Evolutionary conservation across 1,140 invertebrate species (phyloP).

Genomic region (Anastrepha obliqua): DNA sequence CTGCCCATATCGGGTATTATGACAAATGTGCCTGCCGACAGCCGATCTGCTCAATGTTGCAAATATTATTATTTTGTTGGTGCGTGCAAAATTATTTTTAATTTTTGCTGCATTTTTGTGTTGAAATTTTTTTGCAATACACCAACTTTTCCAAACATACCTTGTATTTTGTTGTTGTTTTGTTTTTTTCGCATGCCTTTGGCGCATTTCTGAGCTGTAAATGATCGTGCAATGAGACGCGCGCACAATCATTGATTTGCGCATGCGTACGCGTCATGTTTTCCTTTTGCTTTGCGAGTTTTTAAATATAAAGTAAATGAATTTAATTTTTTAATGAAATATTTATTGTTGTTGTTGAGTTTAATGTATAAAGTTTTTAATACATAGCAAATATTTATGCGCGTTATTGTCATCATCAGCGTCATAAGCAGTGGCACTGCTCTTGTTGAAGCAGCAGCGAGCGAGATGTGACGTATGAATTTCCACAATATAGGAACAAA

Average conservation of each 20-base stretch:
- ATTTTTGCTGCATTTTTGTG: constrained; percentile 57
- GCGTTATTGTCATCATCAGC: background rate
- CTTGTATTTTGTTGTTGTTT: background rate
- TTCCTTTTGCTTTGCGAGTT: background rate
- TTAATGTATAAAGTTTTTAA: background rate
- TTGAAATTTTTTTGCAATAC: constrained; percentile 26
- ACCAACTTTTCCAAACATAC: background rate
- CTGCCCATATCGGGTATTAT: constrained; percentile 74
- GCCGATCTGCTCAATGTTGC: background rate
- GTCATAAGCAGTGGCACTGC: background rate
- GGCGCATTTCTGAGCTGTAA: constrained; percentile 50
- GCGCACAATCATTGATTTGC: constrained; percentile 40
- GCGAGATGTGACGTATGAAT: no score
- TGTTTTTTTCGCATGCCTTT: constrained; percentile 13
- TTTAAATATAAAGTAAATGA: background rate
- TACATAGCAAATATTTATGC: background rate
- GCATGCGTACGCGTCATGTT: constrained; percentile 27
- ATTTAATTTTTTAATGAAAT: background rate
- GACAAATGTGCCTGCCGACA: constrained; percentile 65
- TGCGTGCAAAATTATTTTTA: constrained; percentile 71
- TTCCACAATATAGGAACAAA: no score
- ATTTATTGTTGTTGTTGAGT: background rate
- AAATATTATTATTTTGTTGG: constrained; percentile 47
- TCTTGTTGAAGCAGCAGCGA: background rate
- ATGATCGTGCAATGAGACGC: constrained; percentile 43